Evolutionary conservation across 2,888 invertebrate genomes (phyloP), one percentile per base, ranked within the genome.

Genomic region (Drosophila conformis): DNA sequence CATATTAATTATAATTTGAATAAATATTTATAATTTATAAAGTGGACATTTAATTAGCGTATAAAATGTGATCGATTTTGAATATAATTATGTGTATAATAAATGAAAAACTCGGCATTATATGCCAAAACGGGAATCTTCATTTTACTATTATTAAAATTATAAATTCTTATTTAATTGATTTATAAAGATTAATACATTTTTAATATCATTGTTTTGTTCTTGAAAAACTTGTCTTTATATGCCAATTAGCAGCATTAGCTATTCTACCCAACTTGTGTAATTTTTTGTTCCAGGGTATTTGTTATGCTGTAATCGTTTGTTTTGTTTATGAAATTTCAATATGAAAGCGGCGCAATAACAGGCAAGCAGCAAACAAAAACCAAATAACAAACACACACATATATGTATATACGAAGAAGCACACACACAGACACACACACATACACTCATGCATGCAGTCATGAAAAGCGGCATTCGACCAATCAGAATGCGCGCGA

Each of bases 401-500:
- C 21, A 58, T 53, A 18, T 42, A 40, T 31, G 7, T 46, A 13
- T 46, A 8, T 15, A 15, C 7, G 46, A 4, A 46, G 25, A 46
- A 15, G 15, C n/a, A 27, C 11, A 27, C n/a, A 62, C 33, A 57
- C 60, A 69, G 31, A 66, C 64, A 49, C n/a, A 27, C n/a, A 62
- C 33, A 57, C 60, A 69, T 33, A 66, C 61, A 49, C 15, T 52
- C 31, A 64, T 49, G 53, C 66, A 59, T 52, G 73, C 61, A 73
- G 76, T 54, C 73, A 79, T 80, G 69, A 74, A 73, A 73, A 67
- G 69, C 68, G 69, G 59, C 18, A 70, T 29, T 76, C 78, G 80
- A 83, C 92, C 92, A 92, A 92, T 92, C 92, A 92, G 82, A 91
- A 74, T 64, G 63, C 85, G 78, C 81, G 85, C 83, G 82, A 73